phyloP scores from a whole-genome alignment of 1,140 invertebrate species.

The Pinna nobilis region DNA sequence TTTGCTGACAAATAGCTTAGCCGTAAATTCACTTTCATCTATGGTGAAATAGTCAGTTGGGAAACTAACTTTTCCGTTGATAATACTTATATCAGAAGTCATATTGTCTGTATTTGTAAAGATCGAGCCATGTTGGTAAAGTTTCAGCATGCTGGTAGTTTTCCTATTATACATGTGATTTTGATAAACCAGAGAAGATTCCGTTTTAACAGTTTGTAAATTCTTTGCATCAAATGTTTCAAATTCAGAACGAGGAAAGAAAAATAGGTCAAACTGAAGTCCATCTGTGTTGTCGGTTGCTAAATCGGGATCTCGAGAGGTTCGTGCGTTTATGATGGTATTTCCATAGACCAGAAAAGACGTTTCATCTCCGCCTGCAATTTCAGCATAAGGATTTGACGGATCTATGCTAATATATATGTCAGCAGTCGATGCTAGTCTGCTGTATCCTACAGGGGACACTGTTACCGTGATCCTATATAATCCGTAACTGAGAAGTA shows the following conservation, averaged over 20 bases:
- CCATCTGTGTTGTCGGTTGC: slow-evolving; percentile 46
- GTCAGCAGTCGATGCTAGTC: slow-evolving; percentile 36
- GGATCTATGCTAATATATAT: slow-evolving; percentile 56
- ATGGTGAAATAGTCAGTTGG: slow-evolving; percentile 54
- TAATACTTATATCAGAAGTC: slow-evolving; percentile 46
- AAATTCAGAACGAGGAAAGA: slow-evolving; percentile 48
- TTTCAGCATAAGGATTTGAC: slow-evolving; percentile 62
- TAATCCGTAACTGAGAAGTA: slow-evolving; percentile 65
- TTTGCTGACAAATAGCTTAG: slow-evolving; percentile 62
- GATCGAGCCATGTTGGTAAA: slow-evolving; percentile 57
- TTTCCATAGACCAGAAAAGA: slow-evolving; percentile 61
- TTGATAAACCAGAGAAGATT: slow-evolving; percentile 45
- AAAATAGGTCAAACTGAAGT: slow-evolving; percentile 60
- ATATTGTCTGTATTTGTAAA: slow-evolving; percentile 38
- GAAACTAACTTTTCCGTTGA: slow-evolving; percentile 56
- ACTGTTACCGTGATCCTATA: slow-evolving; percentile 64
- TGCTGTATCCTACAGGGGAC: slow-evolving; percentile 46
- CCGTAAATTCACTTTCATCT: slow-evolving; percentile 49
- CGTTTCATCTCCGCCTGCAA: slow-evolving; percentile 55
- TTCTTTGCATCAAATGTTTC: slow-evolving; percentile 20
- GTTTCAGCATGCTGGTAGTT: slow-evolving; percentile 51
- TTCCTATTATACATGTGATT: slow-evolving; percentile 51
- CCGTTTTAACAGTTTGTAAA: slow-evolving; percentile 24
- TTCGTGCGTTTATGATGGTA: slow-evolving; percentile 62
- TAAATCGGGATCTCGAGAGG: slow-evolving; percentile 68